Percentiles rank a stretch among this genome's conserved stretches.
Evolutionary conservation across 2,888 invertebrate species (phyloP).

Genomic region (Rapana venosa): DNA sequence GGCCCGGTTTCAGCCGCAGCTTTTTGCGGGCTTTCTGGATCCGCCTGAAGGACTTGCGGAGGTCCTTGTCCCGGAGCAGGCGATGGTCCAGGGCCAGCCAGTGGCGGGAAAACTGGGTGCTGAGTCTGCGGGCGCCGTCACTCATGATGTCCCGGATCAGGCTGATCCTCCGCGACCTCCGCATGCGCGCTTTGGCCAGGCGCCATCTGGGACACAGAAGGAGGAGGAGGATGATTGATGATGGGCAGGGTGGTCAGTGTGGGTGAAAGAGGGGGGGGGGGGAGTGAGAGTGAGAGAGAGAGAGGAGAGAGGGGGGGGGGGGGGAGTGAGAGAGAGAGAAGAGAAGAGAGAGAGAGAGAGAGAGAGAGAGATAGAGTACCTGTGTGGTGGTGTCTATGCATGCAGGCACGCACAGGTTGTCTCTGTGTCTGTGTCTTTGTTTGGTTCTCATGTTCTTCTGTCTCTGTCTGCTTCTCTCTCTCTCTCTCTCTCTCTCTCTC

Average conservation of each 20-base stretch:
- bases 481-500: background rate
- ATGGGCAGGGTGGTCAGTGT: too few species aligned
- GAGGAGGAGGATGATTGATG: background rate
- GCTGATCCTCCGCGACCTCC: conserved; percentile 41
- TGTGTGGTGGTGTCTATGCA: too few species aligned
- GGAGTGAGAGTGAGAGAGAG: too few species aligned
- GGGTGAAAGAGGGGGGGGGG: too few species aligned
- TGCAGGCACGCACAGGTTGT: too few species aligned
- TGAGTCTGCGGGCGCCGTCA: conserved; percentile 45
- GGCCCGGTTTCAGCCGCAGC: conserved; percentile 10
- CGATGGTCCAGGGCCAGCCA: conserved; percentile 38
- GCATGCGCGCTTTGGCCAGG: conserved; percentile 44
- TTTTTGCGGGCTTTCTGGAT: conserved; percentile 39
- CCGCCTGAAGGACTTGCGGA: conserved; percentile 37
- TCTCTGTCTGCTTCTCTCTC: background rate
- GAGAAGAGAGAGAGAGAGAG: too few species aligned
- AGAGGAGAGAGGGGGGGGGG: too few species aligned
- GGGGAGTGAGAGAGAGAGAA: too few species aligned
- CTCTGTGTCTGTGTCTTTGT: too few species aligned
- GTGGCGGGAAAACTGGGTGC: conserved; percentile 42
- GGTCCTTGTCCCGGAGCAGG: conserved; percentile 33
- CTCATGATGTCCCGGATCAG: conserved; percentile 42
- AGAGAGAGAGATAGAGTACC: too few species aligned
- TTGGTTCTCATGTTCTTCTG: too few species aligned
- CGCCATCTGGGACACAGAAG: conserved; percentile 34